phyloP scores from a whole-genome alignment of 2,797 vertebrate species.

The Sebastes matsubarae region DNA sequence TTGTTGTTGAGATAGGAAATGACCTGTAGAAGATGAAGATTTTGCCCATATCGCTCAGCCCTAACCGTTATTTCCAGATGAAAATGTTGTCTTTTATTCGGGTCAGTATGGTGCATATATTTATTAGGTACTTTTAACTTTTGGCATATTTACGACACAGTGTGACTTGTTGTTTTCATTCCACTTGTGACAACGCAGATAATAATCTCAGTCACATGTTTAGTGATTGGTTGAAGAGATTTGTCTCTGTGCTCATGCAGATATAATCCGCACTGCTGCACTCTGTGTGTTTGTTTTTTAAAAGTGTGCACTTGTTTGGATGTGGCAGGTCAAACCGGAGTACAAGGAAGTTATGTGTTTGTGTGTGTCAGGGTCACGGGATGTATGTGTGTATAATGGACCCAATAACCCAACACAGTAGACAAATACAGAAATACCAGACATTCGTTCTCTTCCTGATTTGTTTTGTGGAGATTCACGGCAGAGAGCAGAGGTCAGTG shows the following conservation, averaged over 20 bases:
- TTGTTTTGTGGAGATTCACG: conserved; percentile 4
- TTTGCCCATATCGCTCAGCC: no score
- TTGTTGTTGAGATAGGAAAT: no score
- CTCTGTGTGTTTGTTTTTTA: neutral
- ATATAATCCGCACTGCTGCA: neutral
- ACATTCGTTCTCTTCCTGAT: neutral
- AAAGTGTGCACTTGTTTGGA: conserved; percentile 8
- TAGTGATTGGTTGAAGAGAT: neutral
- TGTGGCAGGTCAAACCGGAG: neutral
- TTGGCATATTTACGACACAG: neutral
- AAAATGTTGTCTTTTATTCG: neutral
- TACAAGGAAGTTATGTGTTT: conserved; percentile 1
- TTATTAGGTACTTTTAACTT: neutral
- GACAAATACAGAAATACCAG: neutral
- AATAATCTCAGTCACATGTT: conserved; percentile 2
- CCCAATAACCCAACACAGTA: neutral
- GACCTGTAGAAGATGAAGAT: no score
- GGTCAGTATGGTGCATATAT: neutral
- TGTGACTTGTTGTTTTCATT: conserved; percentile 13
- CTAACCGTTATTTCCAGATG: no score
- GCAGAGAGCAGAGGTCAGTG: neutral
- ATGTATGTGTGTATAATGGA: neutral
- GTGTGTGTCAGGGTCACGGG: neutral
- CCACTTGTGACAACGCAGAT: neutral
- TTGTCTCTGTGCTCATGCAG: neutral